Evolutionary conservation across 2,797 vertebrate genomes (phyloP).

Genomic region (Poeciliopsis infans): DNA sequence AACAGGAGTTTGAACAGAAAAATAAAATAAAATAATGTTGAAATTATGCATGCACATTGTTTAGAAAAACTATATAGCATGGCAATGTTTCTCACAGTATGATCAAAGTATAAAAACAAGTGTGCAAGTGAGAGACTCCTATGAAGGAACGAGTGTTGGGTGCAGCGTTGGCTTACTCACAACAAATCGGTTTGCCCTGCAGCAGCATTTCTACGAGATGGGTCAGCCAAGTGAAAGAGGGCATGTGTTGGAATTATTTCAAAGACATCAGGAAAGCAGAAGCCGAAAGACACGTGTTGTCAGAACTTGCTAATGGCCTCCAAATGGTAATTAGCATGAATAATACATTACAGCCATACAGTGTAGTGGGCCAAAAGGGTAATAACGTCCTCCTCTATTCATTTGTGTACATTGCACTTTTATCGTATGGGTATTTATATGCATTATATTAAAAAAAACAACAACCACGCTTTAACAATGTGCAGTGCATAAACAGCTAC

Average conservation of each 20-base stretch:
- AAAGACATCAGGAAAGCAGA: slow-evolving; percentile 35
- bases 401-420: slow-evolving; percentile 54
- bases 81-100: slow-evolving; percentile 14
- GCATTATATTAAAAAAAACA: neutral
- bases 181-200: slow-evolving; percentile 22
- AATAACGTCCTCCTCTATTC: slow-evolving; percentile 39
- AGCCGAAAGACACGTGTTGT: slow-evolving; percentile 52
- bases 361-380: slow-evolving; percentile 37
- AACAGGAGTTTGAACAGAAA: slow-evolving; percentile 7
- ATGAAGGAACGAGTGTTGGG: slow-evolving; percentile 6
- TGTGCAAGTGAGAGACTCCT: slow-evolving; percentile 2
- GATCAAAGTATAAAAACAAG: slow-evolving; percentile 17
- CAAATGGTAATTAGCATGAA: slow-evolving; percentile 63
- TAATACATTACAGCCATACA: slow-evolving; percentile 54
- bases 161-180: neutral
- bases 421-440: slow-evolving; percentile 3
- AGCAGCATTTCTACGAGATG: slow-evolving; percentile 35
- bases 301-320: slow-evolving; percentile 45
- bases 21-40: neutral
- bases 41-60: slow-evolving; percentile 10
- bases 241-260: slow-evolving; percentile 47
- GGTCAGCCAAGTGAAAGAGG: slow-evolving; percentile 39
- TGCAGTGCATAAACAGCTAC: slow-evolving; percentile 1
- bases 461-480: slow-evolving; percentile 7
- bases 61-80: neutral